Evolutionary conservation across 2,797 vertebrate species (phyloP).

Genomic region (Schizothorax lantsangensis): DNA sequence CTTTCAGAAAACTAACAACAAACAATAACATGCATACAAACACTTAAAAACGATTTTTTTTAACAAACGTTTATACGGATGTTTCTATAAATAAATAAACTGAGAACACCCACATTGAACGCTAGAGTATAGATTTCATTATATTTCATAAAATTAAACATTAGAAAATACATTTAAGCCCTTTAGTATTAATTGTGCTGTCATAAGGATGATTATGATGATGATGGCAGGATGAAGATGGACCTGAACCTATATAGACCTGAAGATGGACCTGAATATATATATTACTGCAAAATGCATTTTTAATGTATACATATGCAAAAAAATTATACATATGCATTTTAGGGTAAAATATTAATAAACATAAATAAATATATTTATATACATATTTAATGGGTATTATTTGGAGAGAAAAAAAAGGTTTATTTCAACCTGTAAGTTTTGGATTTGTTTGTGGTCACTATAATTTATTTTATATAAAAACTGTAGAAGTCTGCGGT

Average conservation of each 20-base stretch:
- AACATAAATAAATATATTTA: background rate
- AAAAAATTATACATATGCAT: background rate
- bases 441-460: background rate
- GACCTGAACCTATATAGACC: too few relatives aligned
- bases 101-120: background rate
- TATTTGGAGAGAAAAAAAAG: background rate
- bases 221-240: slow-evolving; percentile 1
- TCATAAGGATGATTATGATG: background rate
- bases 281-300: too few relatives aligned
- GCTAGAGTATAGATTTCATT: background rate
- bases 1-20: background rate
- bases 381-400: background rate
- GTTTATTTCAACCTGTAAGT: background rate
- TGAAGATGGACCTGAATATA: background rate
- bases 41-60: background rate
- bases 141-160: background rate
- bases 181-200: slow-evolving; percentile 30
- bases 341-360: background rate
- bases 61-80: background rate
- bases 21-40: slow-evolving; percentile 8
- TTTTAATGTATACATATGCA: background rate
- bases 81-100: background rate
- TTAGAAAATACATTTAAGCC: slow-evolving; percentile 26
- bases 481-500: background rate
- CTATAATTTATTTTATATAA: background rate